Conservation (phyloP, 2,113 vertebrate genomes). For the Regulus satrapa region DNA sequence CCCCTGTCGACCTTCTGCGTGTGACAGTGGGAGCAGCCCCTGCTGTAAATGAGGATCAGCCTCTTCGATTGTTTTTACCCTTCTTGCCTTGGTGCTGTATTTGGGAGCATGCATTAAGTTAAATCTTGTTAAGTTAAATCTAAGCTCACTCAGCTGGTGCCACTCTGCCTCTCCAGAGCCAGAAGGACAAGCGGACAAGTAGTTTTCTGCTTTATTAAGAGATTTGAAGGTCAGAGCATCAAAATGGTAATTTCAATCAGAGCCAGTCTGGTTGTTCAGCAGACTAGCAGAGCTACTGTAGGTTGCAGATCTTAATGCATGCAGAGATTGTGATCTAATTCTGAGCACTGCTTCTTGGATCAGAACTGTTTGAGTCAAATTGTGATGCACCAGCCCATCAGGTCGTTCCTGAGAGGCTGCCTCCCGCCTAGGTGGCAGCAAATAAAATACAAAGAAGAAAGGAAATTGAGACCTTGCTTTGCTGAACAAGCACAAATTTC, state of each 20-base stretch:
- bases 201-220: constrained; percentile 63
- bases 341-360: constrained; percentile 37
- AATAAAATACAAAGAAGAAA: background rate
- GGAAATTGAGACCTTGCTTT: background rate
- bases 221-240: constrained; percentile 59
- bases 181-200: constrained; percentile 40
- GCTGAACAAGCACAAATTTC: constrained; percentile 22
- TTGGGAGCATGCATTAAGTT: background rate
- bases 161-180: background rate
- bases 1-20: background rate
- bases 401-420: background rate
- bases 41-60: background rate
- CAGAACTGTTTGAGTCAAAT: constrained; percentile 58
- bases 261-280: constrained; percentile 36
- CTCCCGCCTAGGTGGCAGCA: background rate
- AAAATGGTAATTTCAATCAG: constrained; percentile 69
- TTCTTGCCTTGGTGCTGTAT: background rate
- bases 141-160: background rate
- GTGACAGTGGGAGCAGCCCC: background rate
- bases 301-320: constrained; percentile 46
- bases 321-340: constrained; percentile 49
- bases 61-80: background rate
- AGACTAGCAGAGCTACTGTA: constrained; percentile 30
- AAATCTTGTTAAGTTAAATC: background rate
- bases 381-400: background rate